A percentile compares a stretch with the other conserved stretches of the same genome.
phyloP scores from a whole-genome alignment of 2,888 invertebrate genomes.

The Rotaria macrura region DNA sequence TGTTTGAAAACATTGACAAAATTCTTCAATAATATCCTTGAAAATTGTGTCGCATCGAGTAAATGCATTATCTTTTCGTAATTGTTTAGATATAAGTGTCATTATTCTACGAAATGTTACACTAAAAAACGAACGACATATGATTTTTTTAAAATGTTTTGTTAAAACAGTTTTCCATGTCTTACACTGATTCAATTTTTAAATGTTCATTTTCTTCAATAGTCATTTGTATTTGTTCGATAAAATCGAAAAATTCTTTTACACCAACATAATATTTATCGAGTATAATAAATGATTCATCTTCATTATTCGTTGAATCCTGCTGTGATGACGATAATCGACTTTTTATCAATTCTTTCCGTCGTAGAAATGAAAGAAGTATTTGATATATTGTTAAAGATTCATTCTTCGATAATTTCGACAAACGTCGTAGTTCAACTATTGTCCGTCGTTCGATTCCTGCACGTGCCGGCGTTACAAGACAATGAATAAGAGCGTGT shows the following conservation, averaged over 20 bases:
- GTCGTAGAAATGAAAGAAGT: constrained; percentile 4
- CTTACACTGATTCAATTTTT: background rate
- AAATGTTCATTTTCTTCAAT: constrained; percentile 10
- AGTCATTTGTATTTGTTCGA: constrained; percentile 9
- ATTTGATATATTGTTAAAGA: background rate
- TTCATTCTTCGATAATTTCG: background rate
- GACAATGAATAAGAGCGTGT: constrained; percentile 6
- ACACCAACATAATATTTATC: constrained; percentile 9
- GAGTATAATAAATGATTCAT: background rate
- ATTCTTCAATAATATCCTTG: background rate
- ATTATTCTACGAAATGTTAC: background rate
- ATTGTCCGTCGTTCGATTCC: background rate
- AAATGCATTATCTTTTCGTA: background rate
- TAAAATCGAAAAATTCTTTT: constrained; percentile 18
- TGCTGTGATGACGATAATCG: background rate
- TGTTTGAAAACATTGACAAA: background rate
- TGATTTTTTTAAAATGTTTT: background rate
- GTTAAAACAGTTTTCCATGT: background rate
- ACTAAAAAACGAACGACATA: background rate
- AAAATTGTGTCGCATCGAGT: background rate
- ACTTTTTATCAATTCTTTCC: background rate
- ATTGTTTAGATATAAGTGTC: background rate
- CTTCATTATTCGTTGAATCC: background rate
- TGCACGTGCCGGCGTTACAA: background rate
- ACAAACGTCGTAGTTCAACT: background rate